Conservation (phyloP, 2,797 vertebrate genomes). For the Tapera naevia region DNA sequence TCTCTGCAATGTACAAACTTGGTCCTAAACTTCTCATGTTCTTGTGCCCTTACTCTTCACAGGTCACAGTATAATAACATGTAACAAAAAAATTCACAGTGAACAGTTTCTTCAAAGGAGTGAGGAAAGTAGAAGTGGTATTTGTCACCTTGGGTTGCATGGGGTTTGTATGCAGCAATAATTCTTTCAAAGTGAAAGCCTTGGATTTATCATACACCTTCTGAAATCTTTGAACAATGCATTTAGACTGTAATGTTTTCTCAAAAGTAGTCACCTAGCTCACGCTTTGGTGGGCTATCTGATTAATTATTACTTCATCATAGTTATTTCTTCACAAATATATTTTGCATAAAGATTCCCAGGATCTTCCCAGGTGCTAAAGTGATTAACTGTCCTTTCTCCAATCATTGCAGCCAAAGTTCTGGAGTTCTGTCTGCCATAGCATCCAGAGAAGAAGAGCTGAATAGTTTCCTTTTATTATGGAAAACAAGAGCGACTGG, state of each 20-base stretch:
- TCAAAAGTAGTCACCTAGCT: background rate
- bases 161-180: background rate
- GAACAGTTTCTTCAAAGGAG: background rate
- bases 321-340: background rate
- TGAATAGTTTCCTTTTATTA: background rate
- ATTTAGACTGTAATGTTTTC: background rate
- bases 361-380: background rate
- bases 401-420: background rate
- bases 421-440: background rate
- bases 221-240: background rate
- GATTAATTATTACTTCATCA: constrained; percentile 8
- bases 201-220: background rate
- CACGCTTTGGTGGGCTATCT: background rate
- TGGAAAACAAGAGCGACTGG: background rate
- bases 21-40: constrained; percentile 40
- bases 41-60: background rate
- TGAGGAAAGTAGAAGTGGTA: background rate
- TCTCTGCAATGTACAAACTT: background rate
- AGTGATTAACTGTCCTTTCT: background rate
- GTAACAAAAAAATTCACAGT: background rate
- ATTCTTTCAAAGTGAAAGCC: background rate
- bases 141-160: background rate
- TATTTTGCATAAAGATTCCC: background rate
- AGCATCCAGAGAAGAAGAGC: background rate
- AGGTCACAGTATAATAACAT: background rate